phyloP scores from a whole-genome alignment of 2,888 invertebrate species.

The Gonocerus acuteangulatus region DNA sequence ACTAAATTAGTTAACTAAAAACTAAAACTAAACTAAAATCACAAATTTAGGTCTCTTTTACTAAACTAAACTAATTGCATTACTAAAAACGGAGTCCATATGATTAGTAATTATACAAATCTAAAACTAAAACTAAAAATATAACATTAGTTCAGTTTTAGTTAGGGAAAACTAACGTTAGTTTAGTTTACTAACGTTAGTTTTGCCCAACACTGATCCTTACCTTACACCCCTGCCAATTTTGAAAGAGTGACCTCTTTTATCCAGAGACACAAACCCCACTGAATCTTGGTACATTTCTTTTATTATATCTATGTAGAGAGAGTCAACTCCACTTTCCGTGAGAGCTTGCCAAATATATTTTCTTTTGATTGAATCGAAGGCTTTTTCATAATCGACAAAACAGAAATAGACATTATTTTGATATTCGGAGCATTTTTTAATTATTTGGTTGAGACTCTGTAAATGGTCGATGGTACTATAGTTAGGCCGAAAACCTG shows the following conservation, averaged over 20 bases:
- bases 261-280: slow-evolving; percentile 7
- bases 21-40: no score
- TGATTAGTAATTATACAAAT: no score
- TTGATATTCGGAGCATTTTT: background rate
- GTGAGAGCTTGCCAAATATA: background rate
- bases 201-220: no score
- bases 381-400: slow-evolving; percentile 6
- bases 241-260: background rate
- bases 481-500: slow-evolving; percentile 4
- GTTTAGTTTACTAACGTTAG: no score
- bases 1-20: no score
- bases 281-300: background rate
- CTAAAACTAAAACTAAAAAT: no score
- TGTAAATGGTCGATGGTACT: slow-evolving; percentile 2
- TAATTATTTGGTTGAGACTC: background rate
- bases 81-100: no score
- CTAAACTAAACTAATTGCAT: no score
- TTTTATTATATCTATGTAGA: slow-evolving; percentile 5
- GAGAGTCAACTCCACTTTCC: slow-evolving; percentile 1
- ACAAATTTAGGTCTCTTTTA: no score
- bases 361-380: background rate
- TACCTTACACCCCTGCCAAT: background rate
- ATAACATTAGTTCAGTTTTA: no score
- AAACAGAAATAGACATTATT: background rate
- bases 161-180: no score